Percentiles rank a stretch among this genome's conserved stretches.
Conservation (phyloP, 1,140 invertebrate genomes). For the Lasioglossum baleicum region DNA sequence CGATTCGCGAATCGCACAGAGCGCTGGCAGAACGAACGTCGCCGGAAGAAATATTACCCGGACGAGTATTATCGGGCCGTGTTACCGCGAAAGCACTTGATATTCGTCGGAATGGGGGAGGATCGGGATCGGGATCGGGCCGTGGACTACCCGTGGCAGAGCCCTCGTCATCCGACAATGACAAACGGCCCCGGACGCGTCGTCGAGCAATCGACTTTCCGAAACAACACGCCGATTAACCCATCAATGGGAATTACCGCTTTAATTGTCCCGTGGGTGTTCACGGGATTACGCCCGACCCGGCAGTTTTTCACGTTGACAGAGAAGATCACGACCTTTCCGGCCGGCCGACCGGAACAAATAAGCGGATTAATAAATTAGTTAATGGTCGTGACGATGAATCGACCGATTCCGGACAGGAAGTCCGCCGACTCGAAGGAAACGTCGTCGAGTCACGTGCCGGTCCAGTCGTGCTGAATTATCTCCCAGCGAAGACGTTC, state of each 20-base stretch:
- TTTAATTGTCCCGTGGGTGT: constrained; percentile 58
- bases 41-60: not conserved
- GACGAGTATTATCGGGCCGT: constrained; percentile 15
- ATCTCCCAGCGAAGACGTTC: too few relatives aligned
- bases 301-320: constrained; percentile 10
- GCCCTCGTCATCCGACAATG: constrained; percentile 1
- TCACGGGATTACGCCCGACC: not conserved
- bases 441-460: not conserved
- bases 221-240: constrained; percentile 52
- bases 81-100: not conserved
- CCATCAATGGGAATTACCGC: constrained; percentile 51
- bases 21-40: constrained; percentile 2
- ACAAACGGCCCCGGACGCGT: constrained; percentile 13
- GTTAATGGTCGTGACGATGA: constrained; percentile 42
- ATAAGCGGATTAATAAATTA: constrained; percentile 60
- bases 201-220: constrained; percentile 33
- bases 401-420: constrained; percentile 42
- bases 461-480: too few relatives aligned
- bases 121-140: too few relatives aligned
- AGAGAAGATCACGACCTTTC: constrained; percentile 38
- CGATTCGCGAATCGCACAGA: not conserved
- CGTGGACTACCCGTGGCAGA: not conserved
- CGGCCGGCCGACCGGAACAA: constrained; percentile 6
- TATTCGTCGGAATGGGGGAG: not conserved
- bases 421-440: constrained; percentile 20